Evolutionary conservation across 1,140 invertebrate species (phyloP).

Genomic region (Oryzaephilus surinamensis): DNA sequence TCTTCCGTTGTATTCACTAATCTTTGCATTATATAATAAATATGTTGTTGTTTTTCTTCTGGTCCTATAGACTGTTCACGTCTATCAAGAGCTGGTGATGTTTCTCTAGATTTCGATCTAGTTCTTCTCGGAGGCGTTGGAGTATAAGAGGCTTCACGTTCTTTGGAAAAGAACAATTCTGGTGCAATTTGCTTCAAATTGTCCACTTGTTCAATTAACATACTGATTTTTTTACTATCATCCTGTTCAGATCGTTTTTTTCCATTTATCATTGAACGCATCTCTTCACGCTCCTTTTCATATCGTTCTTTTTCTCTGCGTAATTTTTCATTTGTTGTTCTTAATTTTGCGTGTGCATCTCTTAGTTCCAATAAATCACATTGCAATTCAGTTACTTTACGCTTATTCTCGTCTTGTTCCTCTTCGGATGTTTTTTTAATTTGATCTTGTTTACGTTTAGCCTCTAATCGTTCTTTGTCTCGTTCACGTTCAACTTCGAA

Average conservation of each 20-base stretch:
- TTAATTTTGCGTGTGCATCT: slow-evolving; percentile 81
- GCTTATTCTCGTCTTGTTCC: slow-evolving; percentile 79
- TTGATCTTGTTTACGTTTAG: slow-evolving; percentile 74
- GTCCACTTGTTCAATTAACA: slow-evolving; percentile 66
- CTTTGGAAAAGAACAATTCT: slow-evolving; percentile 40
- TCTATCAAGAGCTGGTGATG: slow-evolving; percentile 45
- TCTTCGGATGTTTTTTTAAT: slow-evolving; percentile 74
- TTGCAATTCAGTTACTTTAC: slow-evolving; percentile 73
- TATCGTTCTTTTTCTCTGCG: slow-evolving; percentile 75
- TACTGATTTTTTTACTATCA: slow-evolving; percentile 54
- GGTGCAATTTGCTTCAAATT: slow-evolving; percentile 63
- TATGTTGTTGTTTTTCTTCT: slow-evolving; percentile 30
- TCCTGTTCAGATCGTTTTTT: slow-evolving; percentile 46
- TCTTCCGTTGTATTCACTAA: slow-evolving; percentile 44
- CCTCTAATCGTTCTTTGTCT: slow-evolving; percentile 78
- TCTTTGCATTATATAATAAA: slow-evolving; percentile 34
- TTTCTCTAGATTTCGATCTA: slow-evolving; percentile 48
- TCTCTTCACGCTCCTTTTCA: slow-evolving; percentile 69
- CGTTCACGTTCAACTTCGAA: slow-evolving; percentile 82
- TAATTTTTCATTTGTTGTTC: slow-evolving; percentile 86
- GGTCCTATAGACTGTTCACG: slow-evolving; percentile 25
- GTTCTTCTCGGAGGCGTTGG: slow-evolving; percentile 47
- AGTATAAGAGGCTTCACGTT: slow-evolving; percentile 33
- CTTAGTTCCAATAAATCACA: slow-evolving; percentile 77
- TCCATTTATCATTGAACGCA: slow-evolving; percentile 41